A percentile compares a stretch with the other conserved stretches of the same genome.
Conservation (phyloP, 1,140 invertebrate species). For the Sinella curviseta region DNA sequence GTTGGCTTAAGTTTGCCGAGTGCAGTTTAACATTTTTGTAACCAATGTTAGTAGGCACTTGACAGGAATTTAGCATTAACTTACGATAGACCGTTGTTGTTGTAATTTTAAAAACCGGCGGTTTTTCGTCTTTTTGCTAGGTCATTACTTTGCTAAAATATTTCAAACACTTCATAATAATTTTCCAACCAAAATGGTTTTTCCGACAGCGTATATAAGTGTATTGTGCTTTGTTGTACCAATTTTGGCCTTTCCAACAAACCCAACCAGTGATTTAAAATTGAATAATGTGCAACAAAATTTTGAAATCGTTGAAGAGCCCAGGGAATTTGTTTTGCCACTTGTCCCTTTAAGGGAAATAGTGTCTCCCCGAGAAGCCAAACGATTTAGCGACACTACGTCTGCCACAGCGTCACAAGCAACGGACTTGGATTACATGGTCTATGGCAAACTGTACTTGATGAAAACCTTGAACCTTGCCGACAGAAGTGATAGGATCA, state of each 20-base stretch:
- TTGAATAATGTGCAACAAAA: neutral
- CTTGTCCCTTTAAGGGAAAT: neutral
- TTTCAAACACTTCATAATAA: too few relatives aligned
- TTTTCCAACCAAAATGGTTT: too few relatives aligned
- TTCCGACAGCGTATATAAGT: too few relatives aligned
- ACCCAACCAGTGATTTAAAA: neutral
- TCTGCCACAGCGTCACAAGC: too few relatives aligned
- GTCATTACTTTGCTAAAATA: neutral
- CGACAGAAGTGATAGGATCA: neutral
- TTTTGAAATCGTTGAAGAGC: neutral
- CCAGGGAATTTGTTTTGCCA: neutral
- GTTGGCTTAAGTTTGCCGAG: neutral
- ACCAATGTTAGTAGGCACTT: slow-evolving; percentile 5
- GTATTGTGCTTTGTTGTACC: neutral
- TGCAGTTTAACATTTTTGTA: slow-evolving; percentile 1
- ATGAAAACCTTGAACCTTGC: neutral
- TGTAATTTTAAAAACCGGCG: neutral
- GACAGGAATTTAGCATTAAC: neutral
- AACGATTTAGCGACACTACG: too few relatives aligned
- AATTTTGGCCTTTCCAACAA: neutral
- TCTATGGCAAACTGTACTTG: neutral
- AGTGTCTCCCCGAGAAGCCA: neutral
- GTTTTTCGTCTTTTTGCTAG: neutral
- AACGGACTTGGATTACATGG: neutral
- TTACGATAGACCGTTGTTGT: neutral